Conservation (phyloP, 2,888 invertebrate species). For the Nephrotoma guestfalica region DNA sequence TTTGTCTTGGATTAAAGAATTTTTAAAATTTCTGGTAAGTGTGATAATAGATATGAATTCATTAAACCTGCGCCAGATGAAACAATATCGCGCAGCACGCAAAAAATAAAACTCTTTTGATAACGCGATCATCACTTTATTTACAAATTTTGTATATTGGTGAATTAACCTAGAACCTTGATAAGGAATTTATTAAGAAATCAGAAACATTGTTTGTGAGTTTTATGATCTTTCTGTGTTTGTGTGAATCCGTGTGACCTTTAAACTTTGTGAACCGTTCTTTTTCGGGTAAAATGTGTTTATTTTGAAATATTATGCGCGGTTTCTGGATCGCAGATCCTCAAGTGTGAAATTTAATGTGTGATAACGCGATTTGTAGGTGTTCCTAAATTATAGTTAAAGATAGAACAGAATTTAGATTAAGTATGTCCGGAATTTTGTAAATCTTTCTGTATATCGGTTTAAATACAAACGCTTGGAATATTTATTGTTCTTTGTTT, state of each 20-base stretch:
- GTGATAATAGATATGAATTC: not conserved
- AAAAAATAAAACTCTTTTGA: not conserved
- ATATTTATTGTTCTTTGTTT: not conserved
- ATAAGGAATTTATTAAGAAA: not conserved
- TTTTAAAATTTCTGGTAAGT: not conserved
- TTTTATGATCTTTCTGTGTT: not conserved
- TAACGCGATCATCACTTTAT: not conserved
- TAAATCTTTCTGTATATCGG: not conserved
- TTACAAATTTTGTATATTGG: not conserved
- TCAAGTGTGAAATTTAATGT: not conserved
- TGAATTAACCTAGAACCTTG: not conserved
- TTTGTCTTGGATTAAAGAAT: not conserved
- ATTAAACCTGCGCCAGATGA: not conserved
- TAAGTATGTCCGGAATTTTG: no score
- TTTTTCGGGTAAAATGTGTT: not conserved
- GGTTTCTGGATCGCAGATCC: not conserved
- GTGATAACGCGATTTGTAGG: not conserved
- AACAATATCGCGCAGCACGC: not conserved
- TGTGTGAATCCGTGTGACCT: not conserved
- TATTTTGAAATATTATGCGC: not conserved
- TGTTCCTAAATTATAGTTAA: not conserved
- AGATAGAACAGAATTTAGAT: no score
- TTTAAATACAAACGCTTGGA: not conserved
- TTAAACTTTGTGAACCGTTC: not conserved
- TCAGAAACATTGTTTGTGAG: not conserved